These are phyloP conservation scores for Notospermus geniculatus DNA, from an alignment of 1,140 invertebrate genomes.

Conservation along the genomic window DNA sequence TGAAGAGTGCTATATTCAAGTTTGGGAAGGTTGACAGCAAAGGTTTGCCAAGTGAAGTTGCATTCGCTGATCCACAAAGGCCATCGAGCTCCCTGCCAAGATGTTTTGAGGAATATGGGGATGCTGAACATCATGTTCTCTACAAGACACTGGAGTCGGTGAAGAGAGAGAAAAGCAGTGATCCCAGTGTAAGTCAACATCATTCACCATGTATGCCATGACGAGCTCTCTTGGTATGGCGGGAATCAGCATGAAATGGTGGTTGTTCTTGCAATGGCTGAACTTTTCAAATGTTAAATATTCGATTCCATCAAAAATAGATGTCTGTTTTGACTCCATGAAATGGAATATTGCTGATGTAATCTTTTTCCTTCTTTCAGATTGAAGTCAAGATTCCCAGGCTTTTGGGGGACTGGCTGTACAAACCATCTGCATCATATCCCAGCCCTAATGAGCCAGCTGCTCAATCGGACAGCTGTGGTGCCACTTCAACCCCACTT, in stretches of 20 bases:
- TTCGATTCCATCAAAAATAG: neutral
- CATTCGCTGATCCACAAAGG: slow-evolving; percentile 37
- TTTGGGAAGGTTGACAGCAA: slow-evolving; percentile 41
- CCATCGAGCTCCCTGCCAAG: slow-evolving; percentile 40
- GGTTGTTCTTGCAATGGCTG: neutral
- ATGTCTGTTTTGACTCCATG: neutral
- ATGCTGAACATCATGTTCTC: slow-evolving; percentile 46
- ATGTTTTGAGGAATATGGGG: slow-evolving; percentile 51
- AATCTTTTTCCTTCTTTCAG: slow-evolving; percentile 18
- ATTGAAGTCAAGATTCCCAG: slow-evolving; percentile 34
- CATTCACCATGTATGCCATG: too few relatives aligned
- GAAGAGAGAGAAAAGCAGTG: slow-evolving; percentile 18
- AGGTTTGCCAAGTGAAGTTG: slow-evolving; percentile 27
- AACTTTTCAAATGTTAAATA: neutral
- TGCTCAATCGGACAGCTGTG: slow-evolving; percentile 6
- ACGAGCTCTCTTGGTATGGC: neutral
- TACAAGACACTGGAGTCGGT: slow-evolving; percentile 46
- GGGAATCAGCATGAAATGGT: neutral
- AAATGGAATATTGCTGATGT: neutral
- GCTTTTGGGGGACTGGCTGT: slow-evolving; percentile 34
- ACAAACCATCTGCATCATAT: slow-evolving; percentile 10
- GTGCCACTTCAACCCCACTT: neutral
- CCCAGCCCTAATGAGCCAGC: slow-evolving; percentile 13
- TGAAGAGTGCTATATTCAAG: slow-evolving; percentile 40
- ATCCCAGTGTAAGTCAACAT: slow-evolving; percentile 32